Percentiles rank a stretch among this genome's conserved stretches.
These are phyloP conservation scores for Spongilla lacustris DNA, from an alignment of 37 sponge, comb jelly and placozoan genomes.

Conservation along the genomic window DNA sequence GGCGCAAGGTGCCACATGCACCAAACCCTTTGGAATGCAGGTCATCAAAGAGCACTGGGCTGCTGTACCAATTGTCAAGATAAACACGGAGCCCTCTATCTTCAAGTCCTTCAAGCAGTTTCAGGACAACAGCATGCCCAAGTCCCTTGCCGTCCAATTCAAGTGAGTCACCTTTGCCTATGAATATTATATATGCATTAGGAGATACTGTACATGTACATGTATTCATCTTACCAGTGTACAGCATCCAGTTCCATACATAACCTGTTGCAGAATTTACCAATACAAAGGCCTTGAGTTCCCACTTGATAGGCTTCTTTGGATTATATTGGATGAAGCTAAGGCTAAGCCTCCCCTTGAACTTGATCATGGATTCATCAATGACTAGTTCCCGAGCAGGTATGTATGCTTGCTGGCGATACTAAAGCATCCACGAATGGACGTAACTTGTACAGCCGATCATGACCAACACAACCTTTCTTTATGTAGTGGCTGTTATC, in stretches of 20 bases:
- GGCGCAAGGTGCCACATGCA: not conserved
- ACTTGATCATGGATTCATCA: slow-evolving; percentile 28
- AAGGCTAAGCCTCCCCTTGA: slow-evolving; percentile 28
- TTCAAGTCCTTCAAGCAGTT: slow-evolving; percentile 14
- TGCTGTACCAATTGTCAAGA: slow-evolving; percentile 18
- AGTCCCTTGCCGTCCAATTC: not conserved
- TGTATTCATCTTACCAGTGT: not conserved
- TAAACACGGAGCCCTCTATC: slow-evolving; percentile 12
- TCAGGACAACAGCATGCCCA: slow-evolving; percentile 7
- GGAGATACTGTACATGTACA: not conserved
- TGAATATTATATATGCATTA: not conserved
- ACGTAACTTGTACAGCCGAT: slow-evolving; percentile 39
- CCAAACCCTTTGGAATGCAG: not conserved
- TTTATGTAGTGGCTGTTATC: slow-evolving; percentile 35
- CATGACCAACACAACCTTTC: slow-evolving; percentile 23
- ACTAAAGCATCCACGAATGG: slow-evolving; percentile 34
- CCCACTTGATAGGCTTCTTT: slow-evolving; percentile 32
- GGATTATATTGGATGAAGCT: slow-evolving; percentile 11
- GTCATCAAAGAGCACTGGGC: slow-evolving; percentile 12
- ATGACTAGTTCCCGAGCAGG: slow-evolving; percentile 12
- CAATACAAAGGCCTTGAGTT: slow-evolving; percentile 20
- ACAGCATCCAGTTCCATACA: not conserved
- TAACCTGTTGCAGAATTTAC: not conserved
- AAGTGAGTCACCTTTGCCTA: slow-evolving; percentile 27
- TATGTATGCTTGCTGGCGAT: slow-evolving; percentile 14